Conservation (phyloP, 2,113 vertebrate genomes). For the Aegithalos caudatus region DNA sequence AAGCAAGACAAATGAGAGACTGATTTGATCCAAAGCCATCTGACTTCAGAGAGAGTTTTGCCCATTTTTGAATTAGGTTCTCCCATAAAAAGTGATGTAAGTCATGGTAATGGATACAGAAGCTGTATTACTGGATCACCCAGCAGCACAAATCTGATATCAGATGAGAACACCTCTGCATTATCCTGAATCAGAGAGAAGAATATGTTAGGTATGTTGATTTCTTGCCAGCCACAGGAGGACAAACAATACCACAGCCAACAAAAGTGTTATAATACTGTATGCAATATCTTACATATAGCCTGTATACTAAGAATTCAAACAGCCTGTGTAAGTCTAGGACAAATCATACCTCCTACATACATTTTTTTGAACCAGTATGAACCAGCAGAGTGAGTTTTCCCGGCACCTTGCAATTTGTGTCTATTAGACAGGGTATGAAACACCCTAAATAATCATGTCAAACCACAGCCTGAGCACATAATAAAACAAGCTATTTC, state of each 20-base stretch:
- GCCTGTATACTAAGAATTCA: neutral
- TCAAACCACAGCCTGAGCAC: neutral
- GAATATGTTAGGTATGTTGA: neutral
- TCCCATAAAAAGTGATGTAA: neutral
- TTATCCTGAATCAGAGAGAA: neutral
- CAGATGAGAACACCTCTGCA: neutral
- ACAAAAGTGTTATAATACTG: neutral
- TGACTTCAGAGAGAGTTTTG: neutral
- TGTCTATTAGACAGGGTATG: neutral
- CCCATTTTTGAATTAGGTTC: neutral
- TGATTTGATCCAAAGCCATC: neutral
- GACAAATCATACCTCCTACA: neutral
- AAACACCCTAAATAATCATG: neutral
- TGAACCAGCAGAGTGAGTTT: neutral
- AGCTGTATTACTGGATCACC: neutral
- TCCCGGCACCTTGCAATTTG: neutral
- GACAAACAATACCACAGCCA: neutral
- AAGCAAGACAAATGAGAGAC: neutral
- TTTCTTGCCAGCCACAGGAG: neutral
- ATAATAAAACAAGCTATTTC: neutral
- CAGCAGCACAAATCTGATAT: neutral
- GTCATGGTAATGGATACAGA: neutral
- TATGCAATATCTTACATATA: neutral
- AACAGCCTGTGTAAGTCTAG: neutral
- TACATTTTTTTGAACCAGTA: neutral